Conservation (phyloP, 2,797 vertebrate species). For the Echiichthys vipera region DNA sequence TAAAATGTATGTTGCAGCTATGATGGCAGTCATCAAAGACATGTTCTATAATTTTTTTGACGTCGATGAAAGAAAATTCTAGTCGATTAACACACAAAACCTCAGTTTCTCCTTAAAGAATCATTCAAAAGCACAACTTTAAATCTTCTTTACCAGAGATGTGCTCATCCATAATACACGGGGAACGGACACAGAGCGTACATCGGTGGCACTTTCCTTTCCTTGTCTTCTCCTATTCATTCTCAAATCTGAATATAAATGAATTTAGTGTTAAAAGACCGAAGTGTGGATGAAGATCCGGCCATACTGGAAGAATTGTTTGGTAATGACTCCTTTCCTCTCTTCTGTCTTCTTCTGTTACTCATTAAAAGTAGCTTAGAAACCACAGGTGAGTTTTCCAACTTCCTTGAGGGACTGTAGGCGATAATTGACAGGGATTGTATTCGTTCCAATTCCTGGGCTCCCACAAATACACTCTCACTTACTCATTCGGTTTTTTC, state of each 20-base stretch:
- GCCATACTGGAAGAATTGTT: neutral
- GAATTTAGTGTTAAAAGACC: neutral
- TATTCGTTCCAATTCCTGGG: neutral
- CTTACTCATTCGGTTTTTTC: neutral
- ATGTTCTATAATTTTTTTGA: neutral
- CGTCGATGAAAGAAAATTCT: too few relatives aligned
- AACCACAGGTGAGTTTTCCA: constrained; percentile 32
- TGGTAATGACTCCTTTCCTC: neutral
- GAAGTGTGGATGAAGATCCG: neutral
- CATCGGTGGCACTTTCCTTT: too few relatives aligned
- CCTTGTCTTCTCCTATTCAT: neutral
- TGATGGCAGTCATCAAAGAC: neutral
- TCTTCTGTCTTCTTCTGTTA: neutral
- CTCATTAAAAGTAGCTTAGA: constrained; percentile 51
- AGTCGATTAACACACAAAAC: too few relatives aligned
- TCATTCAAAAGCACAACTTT: too few relatives aligned
- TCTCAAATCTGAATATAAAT: neutral
- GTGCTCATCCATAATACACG: too few relatives aligned
- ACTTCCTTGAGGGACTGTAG: constrained; percentile 15
- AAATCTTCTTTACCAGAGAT: too few relatives aligned
- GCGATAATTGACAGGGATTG: constrained; percentile 33
- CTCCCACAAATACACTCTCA: neutral
- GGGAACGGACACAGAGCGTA: too few relatives aligned
- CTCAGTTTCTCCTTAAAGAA: too few relatives aligned
- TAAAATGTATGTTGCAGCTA: constrained; percentile 17